A percentile compares a stretch with the other conserved stretches of the same genome.
Evolutionary conservation across 1,140 invertebrate species (phyloP).

Genomic region (Drosophila sturtevanti): DNA sequence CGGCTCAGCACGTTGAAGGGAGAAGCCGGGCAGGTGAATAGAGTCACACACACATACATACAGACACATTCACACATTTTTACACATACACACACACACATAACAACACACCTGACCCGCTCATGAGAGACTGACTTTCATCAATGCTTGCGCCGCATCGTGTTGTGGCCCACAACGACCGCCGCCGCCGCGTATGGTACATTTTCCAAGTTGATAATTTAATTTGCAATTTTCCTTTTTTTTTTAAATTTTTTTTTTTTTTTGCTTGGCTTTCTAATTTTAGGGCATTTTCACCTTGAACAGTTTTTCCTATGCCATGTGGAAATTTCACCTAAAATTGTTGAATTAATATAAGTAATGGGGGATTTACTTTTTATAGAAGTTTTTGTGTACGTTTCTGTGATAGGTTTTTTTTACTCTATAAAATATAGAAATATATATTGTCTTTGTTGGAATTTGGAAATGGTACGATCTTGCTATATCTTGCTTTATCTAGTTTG

Average conservation of each 20-base stretch:
- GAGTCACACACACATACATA: constrained; percentile 20
- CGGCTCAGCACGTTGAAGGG: constrained; percentile 63
- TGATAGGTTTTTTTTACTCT: too few relatives aligned
- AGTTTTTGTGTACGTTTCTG: neutral
- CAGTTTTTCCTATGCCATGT: constrained; percentile 42
- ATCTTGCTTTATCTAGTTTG: too few relatives aligned
- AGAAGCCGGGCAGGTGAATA: neutral
- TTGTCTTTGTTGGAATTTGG: too few relatives aligned
- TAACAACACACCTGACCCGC: constrained; percentile 16
- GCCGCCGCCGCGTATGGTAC: constrained; percentile 35
- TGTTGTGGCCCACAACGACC: constrained; percentile 1
- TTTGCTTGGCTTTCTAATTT: constrained; percentile 63
- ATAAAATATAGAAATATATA: too few relatives aligned
- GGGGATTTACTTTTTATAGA: too few relatives aligned
- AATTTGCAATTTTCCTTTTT: constrained; percentile 62
- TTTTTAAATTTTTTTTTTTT: neutral
- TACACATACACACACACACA: constrained; percentile 17
- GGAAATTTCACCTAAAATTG: constrained; percentile 11
- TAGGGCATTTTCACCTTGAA: constrained; percentile 65
- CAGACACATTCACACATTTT: constrained; percentile 7
- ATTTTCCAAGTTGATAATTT: constrained; percentile 77
- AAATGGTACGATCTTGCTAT: too few relatives aligned
- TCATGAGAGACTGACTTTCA: constrained; percentile 35
- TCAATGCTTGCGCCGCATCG: constrained; percentile 43
- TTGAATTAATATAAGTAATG: neutral